Conservation (phyloP, 2,888 invertebrate genomes). For the Catocala fraxini region DNA sequence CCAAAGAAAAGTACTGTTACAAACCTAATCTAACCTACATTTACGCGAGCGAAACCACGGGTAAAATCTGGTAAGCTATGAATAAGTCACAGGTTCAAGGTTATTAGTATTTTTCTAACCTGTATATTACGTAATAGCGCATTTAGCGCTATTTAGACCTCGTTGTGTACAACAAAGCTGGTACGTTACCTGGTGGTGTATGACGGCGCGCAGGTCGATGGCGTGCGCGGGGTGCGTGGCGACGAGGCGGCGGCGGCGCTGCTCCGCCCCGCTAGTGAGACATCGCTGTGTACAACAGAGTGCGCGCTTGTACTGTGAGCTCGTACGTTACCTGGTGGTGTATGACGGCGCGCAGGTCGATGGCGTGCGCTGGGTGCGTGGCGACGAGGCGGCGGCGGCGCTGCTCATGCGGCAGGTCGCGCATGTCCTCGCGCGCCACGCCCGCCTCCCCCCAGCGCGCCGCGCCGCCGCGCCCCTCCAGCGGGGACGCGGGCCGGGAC, state of each 20-base stretch:
- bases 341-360: conserved; percentile 91
- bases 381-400: conserved; percentile 90
- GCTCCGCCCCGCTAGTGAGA: conserved; percentile 71
- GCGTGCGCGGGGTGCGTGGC: conserved; percentile 93
- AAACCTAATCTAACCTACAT: too few species aligned
- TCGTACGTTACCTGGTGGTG: conserved; percentile 88
- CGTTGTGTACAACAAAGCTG: too few species aligned
- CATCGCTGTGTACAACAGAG: too few species aligned
- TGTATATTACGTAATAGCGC: too few species aligned
- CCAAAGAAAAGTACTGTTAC: too few species aligned
- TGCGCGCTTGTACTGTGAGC: too few species aligned
- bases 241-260: conserved; percentile 90
- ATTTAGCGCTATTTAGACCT: too few species aligned
- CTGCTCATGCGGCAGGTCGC: conserved; percentile 89
- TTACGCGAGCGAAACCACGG: too few species aligned
- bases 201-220: conserved; percentile 91
- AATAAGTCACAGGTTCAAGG: too few species aligned
- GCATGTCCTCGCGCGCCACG: conserved; percentile 62
- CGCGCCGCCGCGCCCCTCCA: conserved; percentile 75
- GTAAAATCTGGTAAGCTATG: too few species aligned
- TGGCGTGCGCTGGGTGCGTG: conserved; percentile 93
- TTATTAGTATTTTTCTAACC: too few species aligned
- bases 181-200: conserved; percentile 89
- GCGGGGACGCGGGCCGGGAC: conserved; percentile 79
- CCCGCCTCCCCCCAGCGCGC: conserved; percentile 88